Evolutionary conservation across 2,888 invertebrate species (phyloP).

Genomic region (Parapristionchus giblindavisi): DNA sequence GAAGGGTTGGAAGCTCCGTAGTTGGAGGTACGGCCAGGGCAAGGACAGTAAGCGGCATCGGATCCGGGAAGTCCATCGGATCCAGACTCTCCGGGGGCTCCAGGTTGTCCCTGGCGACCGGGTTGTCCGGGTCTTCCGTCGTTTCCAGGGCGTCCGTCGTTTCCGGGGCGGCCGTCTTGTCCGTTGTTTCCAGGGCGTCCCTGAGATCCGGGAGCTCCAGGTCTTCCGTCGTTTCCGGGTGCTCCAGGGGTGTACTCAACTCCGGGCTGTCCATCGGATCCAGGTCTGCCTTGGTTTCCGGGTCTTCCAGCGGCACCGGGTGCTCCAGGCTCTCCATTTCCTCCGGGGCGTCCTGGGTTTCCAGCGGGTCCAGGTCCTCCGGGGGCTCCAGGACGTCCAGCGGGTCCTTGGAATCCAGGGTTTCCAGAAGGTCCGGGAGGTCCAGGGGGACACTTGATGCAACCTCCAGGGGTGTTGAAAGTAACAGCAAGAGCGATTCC

Average conservation of each 20-base stretch:
- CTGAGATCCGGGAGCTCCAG: conserved; percentile 44
- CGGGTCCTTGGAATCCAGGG: conserved; percentile 41
- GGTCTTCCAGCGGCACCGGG: conserved; percentile 41
- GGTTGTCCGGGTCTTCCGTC: conserved; percentile 9
- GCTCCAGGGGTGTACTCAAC: conserved; percentile 38
- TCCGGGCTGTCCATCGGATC: conserved; percentile 41
- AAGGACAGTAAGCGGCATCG: conserved; percentile 34
- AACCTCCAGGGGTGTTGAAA: conserved; percentile 56
- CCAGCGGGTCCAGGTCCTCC: conserved; percentile 46
- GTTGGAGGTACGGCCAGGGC: conserved; percentile 2
- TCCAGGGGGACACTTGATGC: conserved; percentile 55
- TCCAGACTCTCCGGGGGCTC: background rate
- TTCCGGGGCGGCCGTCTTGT: conserved; percentile 36
- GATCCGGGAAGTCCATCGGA: conserved; percentile 31
- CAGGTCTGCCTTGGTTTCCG: conserved; percentile 42
- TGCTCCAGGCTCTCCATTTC: conserved; percentile 41
- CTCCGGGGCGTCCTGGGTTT: conserved; percentile 46
- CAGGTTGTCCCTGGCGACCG: background rate
- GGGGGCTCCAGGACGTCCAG: conserved; percentile 42
- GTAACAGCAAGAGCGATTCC: conserved; percentile 53
- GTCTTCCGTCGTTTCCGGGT: conserved; percentile 41
- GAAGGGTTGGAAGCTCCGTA: too few species aligned
- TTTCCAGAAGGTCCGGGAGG: conserved; percentile 47
- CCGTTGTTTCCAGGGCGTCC: conserved; percentile 35
- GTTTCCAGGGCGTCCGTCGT: conserved; percentile 37